Conservation (phyloP, 2,888 invertebrate species). For the Deilephila porcellus region DNA sequence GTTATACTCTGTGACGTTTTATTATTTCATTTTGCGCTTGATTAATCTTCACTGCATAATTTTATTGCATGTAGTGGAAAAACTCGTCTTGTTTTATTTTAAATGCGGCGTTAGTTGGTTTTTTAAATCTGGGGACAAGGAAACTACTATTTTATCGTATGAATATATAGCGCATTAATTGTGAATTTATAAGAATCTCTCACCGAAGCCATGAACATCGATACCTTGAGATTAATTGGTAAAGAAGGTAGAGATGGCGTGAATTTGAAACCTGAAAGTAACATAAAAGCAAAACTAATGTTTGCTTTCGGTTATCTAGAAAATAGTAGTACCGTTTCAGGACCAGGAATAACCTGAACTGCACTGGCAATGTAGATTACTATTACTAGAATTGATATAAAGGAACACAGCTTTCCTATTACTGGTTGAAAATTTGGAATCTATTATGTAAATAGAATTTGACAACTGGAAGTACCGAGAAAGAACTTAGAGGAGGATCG, state of each 20-base stretch:
- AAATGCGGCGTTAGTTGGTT: background rate
- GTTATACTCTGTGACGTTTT: conserved; percentile 2
- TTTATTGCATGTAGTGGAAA: background rate
- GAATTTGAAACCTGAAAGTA: no score
- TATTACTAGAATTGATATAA: background rate
- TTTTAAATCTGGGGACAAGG: background rate
- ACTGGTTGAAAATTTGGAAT: background rate
- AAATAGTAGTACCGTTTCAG: no score
- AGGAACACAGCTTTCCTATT: background rate
- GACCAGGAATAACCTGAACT: no score
- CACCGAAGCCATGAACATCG: no score
- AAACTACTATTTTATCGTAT: no score
- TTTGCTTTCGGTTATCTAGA: no score
- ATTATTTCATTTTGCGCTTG: conserved; percentile 3
- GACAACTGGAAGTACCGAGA: background rate
- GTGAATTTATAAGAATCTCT: no score
- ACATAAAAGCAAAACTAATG: no score
- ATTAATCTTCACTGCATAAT: background rate
- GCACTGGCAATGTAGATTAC: background rate
- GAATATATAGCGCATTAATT: no score
- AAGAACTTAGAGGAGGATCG: background rate
- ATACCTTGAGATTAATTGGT: no score
- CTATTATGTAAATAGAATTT: background rate
- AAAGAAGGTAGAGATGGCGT: no score
- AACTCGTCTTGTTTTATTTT: background rate